Base-by-base conservation (phyloP, 2,888 invertebrate genomes). In the Heliconius charithonia region DNA sequence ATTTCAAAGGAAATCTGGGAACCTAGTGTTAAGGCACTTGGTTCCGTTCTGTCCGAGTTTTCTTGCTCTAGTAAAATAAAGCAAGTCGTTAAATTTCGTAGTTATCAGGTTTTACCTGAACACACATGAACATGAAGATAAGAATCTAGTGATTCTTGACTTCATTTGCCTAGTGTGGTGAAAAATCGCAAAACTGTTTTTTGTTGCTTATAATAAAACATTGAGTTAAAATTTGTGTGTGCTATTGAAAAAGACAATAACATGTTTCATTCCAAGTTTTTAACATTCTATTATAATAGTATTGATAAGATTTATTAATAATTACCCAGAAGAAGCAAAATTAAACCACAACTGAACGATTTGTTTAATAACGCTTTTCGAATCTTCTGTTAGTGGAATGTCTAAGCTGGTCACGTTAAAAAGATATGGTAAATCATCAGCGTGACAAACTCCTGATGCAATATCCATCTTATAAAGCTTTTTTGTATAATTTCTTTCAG, bases 401-500 rank as follows among this genome's bases (percentile, higher is more conserved):
- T 91, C 88, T 74, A 92, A 82, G 76, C 89, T 89, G 0, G 92
- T 92, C 0, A 94, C 83, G 74, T 94, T 88, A 73, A 95, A 95
- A 3, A 92, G 85, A 81, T 94, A 95, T 4, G 87, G 87, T 37
- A 94, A 83, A 2, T 95, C 95, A 78, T 95, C 95, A 4, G 92
- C 88, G 81, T 95, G 95, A 82, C 95, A 95, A 3, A 92, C 93
- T 2, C 94, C 95, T 73, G 87, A 81, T 3, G 90, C 76, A 6
- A 83, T 78, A 6, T 92, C 87, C 91, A 94, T 90, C 66, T 92
- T 89, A 77, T 94, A 94, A 69, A 85, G 81, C 70, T 85, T 89
- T 84, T 94, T 94, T 22, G 90, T 88, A 76, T 87, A 86, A 84
- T 93, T 94, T 72, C 94, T 87, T 73, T 93, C 94, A 22, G 92